Base-by-base conservation (phyloP, 1,140 invertebrate genomes). In the Lordiphosa clarofinis region DNA sequence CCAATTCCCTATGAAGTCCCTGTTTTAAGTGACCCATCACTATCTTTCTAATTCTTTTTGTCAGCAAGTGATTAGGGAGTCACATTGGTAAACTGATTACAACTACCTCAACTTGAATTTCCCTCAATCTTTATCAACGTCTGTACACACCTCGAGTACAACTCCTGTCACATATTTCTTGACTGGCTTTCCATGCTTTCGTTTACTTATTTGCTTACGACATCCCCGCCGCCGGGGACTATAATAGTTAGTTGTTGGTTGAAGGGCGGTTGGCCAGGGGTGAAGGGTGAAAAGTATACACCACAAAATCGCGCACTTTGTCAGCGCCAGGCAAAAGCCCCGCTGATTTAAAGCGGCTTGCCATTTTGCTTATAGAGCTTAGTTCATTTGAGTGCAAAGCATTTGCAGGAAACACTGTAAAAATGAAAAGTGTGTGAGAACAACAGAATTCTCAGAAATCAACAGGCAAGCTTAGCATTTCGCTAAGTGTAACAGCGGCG, bases 321-420 rank as follows among this genome's bases (percentile, higher is more conserved):
- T 75, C 70, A 64, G 68, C 44, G 71, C 60, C 71, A 81, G 60
- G 58, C 28, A 56, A 75, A 67, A 71, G 61, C 76, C 57, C 57
- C 48, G 57, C 56, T 71, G 75, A 67, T 75, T 82, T 68, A 72
- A 84, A 72, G 62, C 63, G 72, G 47, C 53, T 75, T 68, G 58
- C 53, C 67, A 64, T 49, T 76, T 75, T 64, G 66, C 67, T 61
- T 65, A 61, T 64, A 31, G 39, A 64, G 70, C 71, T 71, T 71
- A 63, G 75, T 71, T 73, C 57, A 65, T 63, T 56, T 79, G 59
- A 48, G 54, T 58, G 65, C 40, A 53, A 79, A 64, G 50, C 65
- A 59, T 60, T 68, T 42, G 38, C 38, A n/a, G 9, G 13, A 35
- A 28, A 11, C 46, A 47, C 31, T 49, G 54, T 19, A 15, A 52